Percentiles rank a stretch among this genome's conserved stretches.
Conservation (phyloP, 2,797 vertebrate genomes). For the Sebastiscus tertius region DNA sequence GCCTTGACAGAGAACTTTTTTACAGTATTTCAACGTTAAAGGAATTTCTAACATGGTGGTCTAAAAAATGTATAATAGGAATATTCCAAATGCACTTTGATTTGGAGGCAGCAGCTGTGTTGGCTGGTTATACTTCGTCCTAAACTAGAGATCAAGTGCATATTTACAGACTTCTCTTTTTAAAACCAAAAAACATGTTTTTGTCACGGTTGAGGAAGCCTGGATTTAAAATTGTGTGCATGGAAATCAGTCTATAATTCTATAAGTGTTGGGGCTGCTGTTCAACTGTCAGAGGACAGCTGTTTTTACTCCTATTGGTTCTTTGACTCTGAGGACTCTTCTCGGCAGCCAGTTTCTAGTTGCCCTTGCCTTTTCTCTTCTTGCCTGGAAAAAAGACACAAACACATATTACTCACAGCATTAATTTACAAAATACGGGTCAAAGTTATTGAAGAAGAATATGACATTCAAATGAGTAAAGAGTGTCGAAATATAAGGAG, state of each 20-base stretch:
- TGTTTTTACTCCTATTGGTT: not conserved
- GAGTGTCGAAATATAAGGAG: not conserved
- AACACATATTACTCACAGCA: not conserved
- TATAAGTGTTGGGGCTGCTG: not conserved
- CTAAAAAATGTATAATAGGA: not conserved
- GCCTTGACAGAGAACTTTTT: not conserved
- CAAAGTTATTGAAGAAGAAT: not conserved
- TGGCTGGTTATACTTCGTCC: not conserved
- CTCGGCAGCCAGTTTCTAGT: slow-evolving; percentile 50
- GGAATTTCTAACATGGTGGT: not conserved
- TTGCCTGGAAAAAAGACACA: slow-evolving; percentile 71
- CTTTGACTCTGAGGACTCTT: not conserved
- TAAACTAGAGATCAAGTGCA: not conserved
- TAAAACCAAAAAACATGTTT: not conserved
- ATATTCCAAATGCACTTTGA: not conserved
- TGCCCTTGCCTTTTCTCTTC: slow-evolving; percentile 88
- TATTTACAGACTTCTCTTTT: not conserved
- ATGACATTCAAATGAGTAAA: not conserved
- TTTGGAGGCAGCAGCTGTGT: not conserved
- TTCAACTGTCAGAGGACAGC: not conserved
- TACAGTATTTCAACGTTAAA: not conserved
- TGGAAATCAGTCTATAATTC: not conserved
- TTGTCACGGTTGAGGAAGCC: not conserved
- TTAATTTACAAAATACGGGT: not conserved
- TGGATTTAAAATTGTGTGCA: not conserved